Evolutionary conservation across 2,888 invertebrate species (phyloP).

Genomic region (Hoplodrina ambigua): DNA sequence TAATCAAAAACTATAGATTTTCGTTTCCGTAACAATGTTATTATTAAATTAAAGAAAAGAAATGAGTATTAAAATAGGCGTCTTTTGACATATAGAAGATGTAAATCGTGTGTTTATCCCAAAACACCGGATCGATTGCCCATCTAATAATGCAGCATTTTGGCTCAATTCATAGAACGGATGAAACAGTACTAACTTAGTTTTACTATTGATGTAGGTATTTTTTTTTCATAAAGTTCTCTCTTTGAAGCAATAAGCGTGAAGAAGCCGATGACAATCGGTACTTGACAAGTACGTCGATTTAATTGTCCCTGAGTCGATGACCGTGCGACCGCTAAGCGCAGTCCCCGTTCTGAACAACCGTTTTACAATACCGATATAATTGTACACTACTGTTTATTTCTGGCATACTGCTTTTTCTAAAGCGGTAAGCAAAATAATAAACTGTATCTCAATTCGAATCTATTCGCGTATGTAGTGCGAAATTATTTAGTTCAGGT

Average conservation of each 20-base stretch:
- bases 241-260: slow-evolving; percentile 46
- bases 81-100: too few species aligned
- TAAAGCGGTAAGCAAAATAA: background rate
- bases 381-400: slow-evolving; percentile 47
- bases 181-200: slow-evolving; percentile 16
- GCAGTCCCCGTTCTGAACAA: slow-evolving; percentile 65
- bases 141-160: slow-evolving; percentile 48
- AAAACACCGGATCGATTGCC: too few species aligned
- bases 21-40: too few species aligned
- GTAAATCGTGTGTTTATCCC: too few species aligned
- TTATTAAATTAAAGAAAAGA: too few species aligned
- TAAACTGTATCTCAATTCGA: background rate
- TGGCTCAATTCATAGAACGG: slow-evolving; percentile 17
- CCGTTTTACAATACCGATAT: slow-evolving; percentile 56
- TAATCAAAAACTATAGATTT: too few species aligned
- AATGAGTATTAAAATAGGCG: too few species aligned
- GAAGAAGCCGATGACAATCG: slow-evolving; percentile 63
- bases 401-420: slow-evolving; percentile 25
- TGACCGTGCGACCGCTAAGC: slow-evolving; percentile 83
- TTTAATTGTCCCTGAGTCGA: slow-evolving; percentile 85
- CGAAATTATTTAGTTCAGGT: background rate
- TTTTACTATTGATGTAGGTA: slow-evolving; percentile 1
- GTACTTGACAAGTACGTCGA: slow-evolving; percentile 75
- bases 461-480: background rate
- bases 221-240: slow-evolving; percentile 15